Evolutionary conservation across 2,113 vertebrate species (phyloP), one percentile per base, ranked within the genome.

Genomic region (Himantopus leucocephalus): DNA sequence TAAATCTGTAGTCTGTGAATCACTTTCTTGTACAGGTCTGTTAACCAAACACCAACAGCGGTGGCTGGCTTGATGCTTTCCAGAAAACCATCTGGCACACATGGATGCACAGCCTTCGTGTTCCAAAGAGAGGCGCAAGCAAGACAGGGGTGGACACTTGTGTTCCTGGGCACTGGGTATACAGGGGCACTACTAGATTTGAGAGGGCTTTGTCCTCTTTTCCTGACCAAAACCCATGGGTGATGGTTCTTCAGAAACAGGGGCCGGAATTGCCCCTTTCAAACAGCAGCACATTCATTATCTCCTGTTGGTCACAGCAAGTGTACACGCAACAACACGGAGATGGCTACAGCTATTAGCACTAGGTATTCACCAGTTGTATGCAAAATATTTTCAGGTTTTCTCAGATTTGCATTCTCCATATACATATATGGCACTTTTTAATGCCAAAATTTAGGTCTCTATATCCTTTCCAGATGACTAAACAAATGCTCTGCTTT

Each of bases 1-100:
- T 92, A 96, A 96, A 94, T 97, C 96, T 96, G 95, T 90, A 95
- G 94, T 15, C 66, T 77, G 75, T 83, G 96, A 94, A 97, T 88
- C 91, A 76, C 81, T 93, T 96, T 74, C 91, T 83, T 20, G 43
- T 73, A 35, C 68, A 90, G 73, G 88, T 96, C 88, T 83, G 72
- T 52, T 82, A 77, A 84, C 73, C 70, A 85, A 92, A 94, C 10
- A 64, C 27, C 64, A 74, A 45, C 78, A 56, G 68, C 5, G 2
- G n/a, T 48, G 64, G 41, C 26, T 81, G 79, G 30, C 30, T 47
- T 10, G 50, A 37, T 67, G 80, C 67, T 83, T 83, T n/a, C 76
- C 81, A 85, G 32, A 60, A 35, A 71, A 82, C 35, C n/a, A 83
- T 59, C 71, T 53, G 63, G 71, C 58, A 85, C 20, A 8, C 12